phyloP scores from a whole-genome alignment of 2,888 invertebrate species.

The Chironomus tentans region DNA sequence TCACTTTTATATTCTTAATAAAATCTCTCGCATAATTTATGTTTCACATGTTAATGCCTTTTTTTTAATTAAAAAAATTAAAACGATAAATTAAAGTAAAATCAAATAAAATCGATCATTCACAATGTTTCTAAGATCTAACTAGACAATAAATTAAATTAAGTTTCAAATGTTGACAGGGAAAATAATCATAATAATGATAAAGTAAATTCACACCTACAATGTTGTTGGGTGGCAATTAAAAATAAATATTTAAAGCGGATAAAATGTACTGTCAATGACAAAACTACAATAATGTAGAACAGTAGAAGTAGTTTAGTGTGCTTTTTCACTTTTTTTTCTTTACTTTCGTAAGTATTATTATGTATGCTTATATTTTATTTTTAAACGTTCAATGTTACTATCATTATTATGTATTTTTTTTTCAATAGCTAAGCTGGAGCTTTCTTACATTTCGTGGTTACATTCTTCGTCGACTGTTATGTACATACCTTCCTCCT shows the following conservation, averaged over 20 bases:
- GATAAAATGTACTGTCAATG: not conserved
- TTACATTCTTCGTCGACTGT: conserved; percentile 62
- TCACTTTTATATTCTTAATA: no score
- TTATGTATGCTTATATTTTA: not conserved
- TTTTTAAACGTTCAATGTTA: not conserved
- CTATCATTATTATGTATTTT: not conserved
- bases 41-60: no score
- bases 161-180: not conserved
- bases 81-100: no score
- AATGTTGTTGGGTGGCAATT: not conserved
- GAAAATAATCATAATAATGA: no score
- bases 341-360: no score
- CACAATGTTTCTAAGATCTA: no score
- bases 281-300: not conserved
- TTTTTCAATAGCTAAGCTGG: not conserved
- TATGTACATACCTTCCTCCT: conserved; percentile 81
- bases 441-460: not conserved
- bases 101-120: no score
- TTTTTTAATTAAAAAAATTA: no score
- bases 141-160: not conserved
- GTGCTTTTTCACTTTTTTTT: not conserved
- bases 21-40: no score
- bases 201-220: not conserved
- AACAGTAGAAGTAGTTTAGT: not conserved
- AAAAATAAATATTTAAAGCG: not conserved